phyloP scores from a whole-genome alignment of 2,797 vertebrate species.

The Sparus aurata region DNA sequence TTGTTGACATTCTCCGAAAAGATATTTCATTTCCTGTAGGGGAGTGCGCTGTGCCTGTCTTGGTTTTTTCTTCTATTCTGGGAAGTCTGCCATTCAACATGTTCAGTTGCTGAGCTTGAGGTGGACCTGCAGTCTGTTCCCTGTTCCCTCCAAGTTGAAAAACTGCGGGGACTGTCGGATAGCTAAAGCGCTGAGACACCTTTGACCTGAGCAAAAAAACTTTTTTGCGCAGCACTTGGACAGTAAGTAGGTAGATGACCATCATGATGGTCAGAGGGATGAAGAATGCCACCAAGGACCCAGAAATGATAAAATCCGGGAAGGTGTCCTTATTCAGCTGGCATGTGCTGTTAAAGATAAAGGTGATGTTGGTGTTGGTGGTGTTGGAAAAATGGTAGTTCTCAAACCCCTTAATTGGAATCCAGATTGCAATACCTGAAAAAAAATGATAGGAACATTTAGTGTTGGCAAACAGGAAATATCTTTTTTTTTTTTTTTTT shows the following conservation, averaged over 20 bases:
- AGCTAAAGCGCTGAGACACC: slow-evolving; percentile 87
- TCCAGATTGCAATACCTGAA: slow-evolving; percentile 94
- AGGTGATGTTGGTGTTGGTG: slow-evolving; percentile 73
- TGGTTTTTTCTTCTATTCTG: slow-evolving; percentile 70
- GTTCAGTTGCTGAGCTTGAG: slow-evolving; percentile 86
- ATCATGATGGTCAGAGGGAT: slow-evolving; percentile 95
- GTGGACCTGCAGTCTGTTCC: slow-evolving; percentile 79
- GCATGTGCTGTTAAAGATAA: slow-evolving; percentile 91
- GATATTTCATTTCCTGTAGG: slow-evolving; percentile 76
- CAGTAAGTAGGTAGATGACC: slow-evolving; percentile 96
- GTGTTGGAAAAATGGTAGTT: slow-evolving; percentile 73
- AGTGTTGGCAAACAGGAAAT: not conserved
- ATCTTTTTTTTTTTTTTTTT: not conserved
- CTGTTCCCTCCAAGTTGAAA: slow-evolving; percentile 82
- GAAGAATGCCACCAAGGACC: slow-evolving; percentile 95
- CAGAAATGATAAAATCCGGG: slow-evolving; percentile 93
- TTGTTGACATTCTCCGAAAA: slow-evolving; percentile 88
- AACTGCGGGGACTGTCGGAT: slow-evolving; percentile 88
- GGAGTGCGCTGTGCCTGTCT: slow-evolving; percentile 31
- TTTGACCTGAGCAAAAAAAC: slow-evolving; percentile 91
- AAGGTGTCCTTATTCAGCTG: slow-evolving; percentile 89
- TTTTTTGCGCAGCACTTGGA: slow-evolving; percentile 93
- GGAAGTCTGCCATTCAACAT: slow-evolving; percentile 84
- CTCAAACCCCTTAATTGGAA: slow-evolving; percentile 93
- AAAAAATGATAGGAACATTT: slow-evolving; percentile 63